Conservation (phyloP, 1,140 invertebrate species). For the Triops longicaudatus region DNA sequence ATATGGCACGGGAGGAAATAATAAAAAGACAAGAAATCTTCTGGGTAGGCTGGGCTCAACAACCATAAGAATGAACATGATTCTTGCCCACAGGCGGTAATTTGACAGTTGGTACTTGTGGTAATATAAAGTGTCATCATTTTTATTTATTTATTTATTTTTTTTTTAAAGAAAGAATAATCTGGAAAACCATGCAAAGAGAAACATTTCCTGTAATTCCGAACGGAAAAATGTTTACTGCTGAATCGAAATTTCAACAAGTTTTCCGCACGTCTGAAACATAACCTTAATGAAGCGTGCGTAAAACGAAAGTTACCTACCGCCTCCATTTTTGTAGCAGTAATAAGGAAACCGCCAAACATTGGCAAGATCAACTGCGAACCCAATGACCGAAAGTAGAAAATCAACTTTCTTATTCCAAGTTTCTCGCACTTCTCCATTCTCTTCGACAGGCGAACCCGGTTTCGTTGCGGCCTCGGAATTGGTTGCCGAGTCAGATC, state of each 20-base stretch:
- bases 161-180: no score
- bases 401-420: conserved; percentile 87
- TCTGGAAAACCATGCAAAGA: neutral
- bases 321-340: conserved; percentile 48
- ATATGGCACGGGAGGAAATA: neutral
- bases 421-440: conserved; percentile 58
- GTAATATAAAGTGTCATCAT: neutral
- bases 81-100: neutral
- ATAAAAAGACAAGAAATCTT: neutral
- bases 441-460: conserved; percentile 23
- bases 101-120: neutral
- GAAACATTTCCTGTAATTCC: no score
- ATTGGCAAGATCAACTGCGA: conserved; percentile 83
- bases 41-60: neutral
- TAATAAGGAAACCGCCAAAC: conserved; percentile 61
- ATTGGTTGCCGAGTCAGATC: neutral
- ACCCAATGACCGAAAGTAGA: conserved; percentile 82
- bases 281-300: neutral
- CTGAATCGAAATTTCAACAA: no score
- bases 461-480: neutral
- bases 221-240: no score
- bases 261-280: no score
- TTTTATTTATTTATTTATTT: neutral
- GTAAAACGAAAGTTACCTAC: conserved; percentile 34
- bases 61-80: neutral